Evolutionary conservation across 2,888 invertebrate species (phyloP), one percentile per base, ranked within the genome.

Genomic region (Tridacna crocea): DNA sequence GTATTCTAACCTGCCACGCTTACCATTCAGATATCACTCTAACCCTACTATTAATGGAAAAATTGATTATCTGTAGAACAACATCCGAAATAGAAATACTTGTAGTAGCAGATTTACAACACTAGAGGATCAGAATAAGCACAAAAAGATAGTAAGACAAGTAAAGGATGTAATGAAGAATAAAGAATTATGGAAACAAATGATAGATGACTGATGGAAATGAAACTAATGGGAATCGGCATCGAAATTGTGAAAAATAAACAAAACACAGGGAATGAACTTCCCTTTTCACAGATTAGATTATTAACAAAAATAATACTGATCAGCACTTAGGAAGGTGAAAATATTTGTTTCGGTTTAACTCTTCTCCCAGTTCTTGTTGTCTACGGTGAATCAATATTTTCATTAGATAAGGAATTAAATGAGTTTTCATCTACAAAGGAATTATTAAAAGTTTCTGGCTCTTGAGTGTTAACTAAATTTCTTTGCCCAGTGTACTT

Each of bases 341-440:
- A 66, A 66, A 66, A 66, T 27, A 66, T 66, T 66, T 36, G 15
- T n/a, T 66, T 66, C 15, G 66, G 66, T 46, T 66, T 66, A 15
- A 66, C 66, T 24, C 66, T 27, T 36, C 66, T 27, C 36, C 47
- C 66, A 13, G 46, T n/a, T 46, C 66, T 66, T 13, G 66, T 66
- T 15, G 66, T 19, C 4, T 63, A 24, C 10, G n/a, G 24, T 1
- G 22, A 26, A 22, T 15, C 63, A 24, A 24, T 26, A 63, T 24
- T 19, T 19, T 19, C 15, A 66, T 26, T 27, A 15, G 12, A 11
- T 36, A 15, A 3, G 12, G 36, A 19, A 66, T n/a, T 36, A 19
- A 24, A 17, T n/a, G 26, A 63, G 15, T n/a, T n/a, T 66, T 36
- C 46, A 17, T 27, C 24, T n/a, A 15, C 63, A 24, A 26, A 19